A percentile compares a stretch with the other conserved stretches of the same genome.
These are phyloP conservation scores for Myotis pilosus DNA, from an alignment of 2,797 vertebrate species.

Conservation along the genomic window DNA sequence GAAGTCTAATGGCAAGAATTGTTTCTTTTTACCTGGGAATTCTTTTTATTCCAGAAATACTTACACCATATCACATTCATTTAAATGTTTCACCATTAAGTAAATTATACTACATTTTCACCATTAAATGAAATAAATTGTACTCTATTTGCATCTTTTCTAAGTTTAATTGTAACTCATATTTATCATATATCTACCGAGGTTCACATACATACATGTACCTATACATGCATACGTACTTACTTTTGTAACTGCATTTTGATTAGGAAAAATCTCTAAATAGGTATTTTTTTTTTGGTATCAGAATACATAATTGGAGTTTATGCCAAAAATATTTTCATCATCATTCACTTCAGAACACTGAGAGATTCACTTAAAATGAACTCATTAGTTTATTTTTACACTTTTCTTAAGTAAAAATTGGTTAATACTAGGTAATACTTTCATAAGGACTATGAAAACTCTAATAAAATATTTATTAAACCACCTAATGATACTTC, in stretches of 20 bases:
- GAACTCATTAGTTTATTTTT: not conserved
- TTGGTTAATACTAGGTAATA: not conserved
- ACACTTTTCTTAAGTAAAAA: not conserved
- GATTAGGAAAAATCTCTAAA: not conserved
- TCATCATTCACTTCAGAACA: not conserved
- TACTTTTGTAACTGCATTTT: not conserved
- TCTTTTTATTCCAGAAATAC: not conserved
- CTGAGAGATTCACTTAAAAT: not conserved
- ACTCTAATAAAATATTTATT: not conserved
- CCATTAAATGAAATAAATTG: not conserved
- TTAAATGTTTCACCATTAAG: not conserved
- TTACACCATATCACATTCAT: not conserved
- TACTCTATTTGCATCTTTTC: not conserved
- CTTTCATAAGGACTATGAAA: not conserved
- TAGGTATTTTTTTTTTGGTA: not conserved
- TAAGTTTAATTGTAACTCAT: not conserved
- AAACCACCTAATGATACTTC: not conserved
- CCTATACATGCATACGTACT: not conserved
- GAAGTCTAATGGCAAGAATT: not conserved
- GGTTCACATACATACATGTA: not conserved
- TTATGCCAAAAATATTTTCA: not conserved
- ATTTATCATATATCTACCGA: not conserved
- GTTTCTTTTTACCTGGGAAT: not conserved
- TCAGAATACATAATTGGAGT: not conserved
- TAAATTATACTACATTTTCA: not conserved